Percentiles rank a stretch among this genome's conserved stretches.
Evolutionary conservation across 2,113 vertebrate genomes (phyloP).

Genomic region (Chlorocebus sabaeus): DNA sequence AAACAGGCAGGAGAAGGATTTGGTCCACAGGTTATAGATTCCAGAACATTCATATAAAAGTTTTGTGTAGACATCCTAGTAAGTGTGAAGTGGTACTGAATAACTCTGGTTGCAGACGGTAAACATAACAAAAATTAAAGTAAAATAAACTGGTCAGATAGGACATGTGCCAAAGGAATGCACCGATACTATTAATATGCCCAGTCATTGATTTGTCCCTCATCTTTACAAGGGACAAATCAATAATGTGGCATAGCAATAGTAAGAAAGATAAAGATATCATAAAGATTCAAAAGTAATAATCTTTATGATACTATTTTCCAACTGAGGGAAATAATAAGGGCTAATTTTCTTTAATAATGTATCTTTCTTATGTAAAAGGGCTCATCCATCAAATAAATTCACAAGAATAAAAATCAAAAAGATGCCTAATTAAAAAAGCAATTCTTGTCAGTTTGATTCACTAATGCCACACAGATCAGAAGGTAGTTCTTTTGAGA

Average conservation of each 20-base stretch:
- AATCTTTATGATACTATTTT: background rate
- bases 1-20: background rate
- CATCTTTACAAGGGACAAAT: background rate
- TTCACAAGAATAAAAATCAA: conserved; percentile 26
- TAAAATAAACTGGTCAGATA: background rate
- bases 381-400: background rate
- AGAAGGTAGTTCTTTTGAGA: background rate
- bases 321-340: conserved; percentile 13
- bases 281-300: background rate
- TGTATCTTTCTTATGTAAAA: conserved; percentile 9
- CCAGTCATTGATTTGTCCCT: too few species aligned
- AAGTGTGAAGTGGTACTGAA: background rate
- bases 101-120: background rate
- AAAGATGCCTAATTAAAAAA: background rate
- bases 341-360: conserved; percentile 22
- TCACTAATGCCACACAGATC: conserved; percentile 8
- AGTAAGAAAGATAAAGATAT: too few species aligned
- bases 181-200: background rate
- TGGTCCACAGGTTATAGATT: background rate
- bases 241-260: background rate
- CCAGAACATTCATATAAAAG: background rate
- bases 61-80: too few species aligned
- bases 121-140: conserved; percentile 28
- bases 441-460: background rate
- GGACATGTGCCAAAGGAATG: background rate